phyloP scores from a whole-genome alignment of 1,140 invertebrate species.

The Idris sp. region DNA sequence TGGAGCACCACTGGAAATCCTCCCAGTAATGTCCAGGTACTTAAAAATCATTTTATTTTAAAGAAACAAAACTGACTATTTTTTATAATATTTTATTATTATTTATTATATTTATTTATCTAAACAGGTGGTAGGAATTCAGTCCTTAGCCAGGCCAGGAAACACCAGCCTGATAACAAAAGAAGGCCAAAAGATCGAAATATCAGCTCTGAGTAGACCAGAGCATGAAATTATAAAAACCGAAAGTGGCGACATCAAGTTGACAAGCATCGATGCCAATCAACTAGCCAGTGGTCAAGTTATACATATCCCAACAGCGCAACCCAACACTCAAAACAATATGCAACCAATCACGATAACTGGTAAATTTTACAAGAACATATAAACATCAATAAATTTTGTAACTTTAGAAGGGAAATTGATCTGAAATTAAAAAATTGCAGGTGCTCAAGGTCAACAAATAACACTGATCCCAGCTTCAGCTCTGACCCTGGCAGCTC shows the following conservation, averaged over 20 bases:
- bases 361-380: no score
- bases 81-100: background rate
- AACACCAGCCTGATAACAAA: constrained; percentile 72
- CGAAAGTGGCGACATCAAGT: constrained; percentile 73
- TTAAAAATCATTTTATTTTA: background rate
- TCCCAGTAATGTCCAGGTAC: constrained; percentile 74
- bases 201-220: constrained; percentile 70
- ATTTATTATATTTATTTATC: background rate
- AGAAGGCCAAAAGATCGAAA: constrained; percentile 76
- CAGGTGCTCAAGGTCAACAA: constrained; percentile 83
- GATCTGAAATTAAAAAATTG: background rate
- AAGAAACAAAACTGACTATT: background rate
- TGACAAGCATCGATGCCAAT: constrained; percentile 75
- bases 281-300: constrained; percentile 75
- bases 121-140: constrained; percentile 72
- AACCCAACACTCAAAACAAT: constrained; percentile 68
- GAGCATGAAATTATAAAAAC: constrained; percentile 63
- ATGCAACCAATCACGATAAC: constrained; percentile 82
- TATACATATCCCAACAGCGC: constrained; percentile 75
- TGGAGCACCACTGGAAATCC: constrained; percentile 72
- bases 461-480: constrained; percentile 85
- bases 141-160: constrained; percentile 67
- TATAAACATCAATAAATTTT: no score
- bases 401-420: no score
- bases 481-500: constrained; percentile 73